Conservation (phyloP, 1,140 invertebrate species). For the Zaprionus davidi region DNA sequence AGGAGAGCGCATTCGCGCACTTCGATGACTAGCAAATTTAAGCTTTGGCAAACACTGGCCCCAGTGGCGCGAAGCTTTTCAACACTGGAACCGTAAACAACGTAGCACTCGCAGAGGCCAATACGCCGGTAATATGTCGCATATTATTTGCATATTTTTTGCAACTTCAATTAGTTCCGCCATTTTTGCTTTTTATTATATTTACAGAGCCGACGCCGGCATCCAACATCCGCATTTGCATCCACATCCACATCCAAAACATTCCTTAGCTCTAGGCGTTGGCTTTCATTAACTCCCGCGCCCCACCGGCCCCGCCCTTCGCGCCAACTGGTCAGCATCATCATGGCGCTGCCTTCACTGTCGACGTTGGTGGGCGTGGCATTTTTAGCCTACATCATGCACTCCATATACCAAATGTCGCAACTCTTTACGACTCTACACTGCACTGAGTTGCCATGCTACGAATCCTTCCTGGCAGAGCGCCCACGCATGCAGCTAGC, state of each 20-base stretch:
- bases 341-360: slow-evolving; percentile 76
- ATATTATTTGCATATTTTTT: slow-evolving; percentile 20
- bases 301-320: background rate
- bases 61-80: background rate
- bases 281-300: background rate
- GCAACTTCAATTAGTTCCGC: slow-evolving; percentile 2
- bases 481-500: slow-evolving; percentile 86
- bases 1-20: background rate
- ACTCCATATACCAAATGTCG: slow-evolving; percentile 90
- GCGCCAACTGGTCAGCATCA: background rate
- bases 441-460: slow-evolving; percentile 87
- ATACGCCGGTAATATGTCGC: slow-evolving; percentile 36
- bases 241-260: slow-evolving; percentile 8
- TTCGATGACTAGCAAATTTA: background rate
- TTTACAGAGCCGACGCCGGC: slow-evolving; percentile 3
- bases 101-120: background rate
- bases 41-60: background rate
- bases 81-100: slow-evolving; percentile 24
- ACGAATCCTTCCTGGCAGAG: slow-evolving; percentile 86
- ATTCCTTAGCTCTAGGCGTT: slow-evolving; percentile 1
- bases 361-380: slow-evolving; percentile 86
- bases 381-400: slow-evolving; percentile 89
- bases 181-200: background rate
- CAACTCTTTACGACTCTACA: slow-evolving; percentile 89
- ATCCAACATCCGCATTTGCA: background rate